A percentile compares a stretch with the other conserved stretches of the same genome.
Conservation (phyloP, 2,797 vertebrate genomes). For the Ctenochaetus hawaiiensis region DNA sequence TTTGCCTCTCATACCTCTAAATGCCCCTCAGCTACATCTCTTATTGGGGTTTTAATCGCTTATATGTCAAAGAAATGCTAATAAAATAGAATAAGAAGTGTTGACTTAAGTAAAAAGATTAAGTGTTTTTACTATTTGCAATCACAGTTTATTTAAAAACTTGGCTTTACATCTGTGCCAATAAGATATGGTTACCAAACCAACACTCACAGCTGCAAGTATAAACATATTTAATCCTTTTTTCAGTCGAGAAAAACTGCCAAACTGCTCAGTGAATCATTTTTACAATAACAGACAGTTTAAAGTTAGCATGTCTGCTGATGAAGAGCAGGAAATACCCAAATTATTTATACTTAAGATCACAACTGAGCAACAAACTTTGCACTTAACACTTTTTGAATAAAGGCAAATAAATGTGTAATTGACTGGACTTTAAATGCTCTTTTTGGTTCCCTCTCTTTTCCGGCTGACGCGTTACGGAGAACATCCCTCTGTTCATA, state of each 20-base stretch:
- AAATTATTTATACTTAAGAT: neutral
- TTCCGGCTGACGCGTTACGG: constrained; percentile 4
- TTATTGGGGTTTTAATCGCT: too few relatives aligned
- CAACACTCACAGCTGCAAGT: neutral
- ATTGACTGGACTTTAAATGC: constrained; percentile 1
- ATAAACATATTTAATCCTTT: neutral
- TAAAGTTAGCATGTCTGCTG: neutral
- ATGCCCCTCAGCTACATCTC: neutral
- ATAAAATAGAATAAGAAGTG: neutral
- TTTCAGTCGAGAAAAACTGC: neutral
- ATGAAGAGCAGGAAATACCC: neutral
- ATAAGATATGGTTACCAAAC: neutral
- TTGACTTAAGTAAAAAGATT: neutral
- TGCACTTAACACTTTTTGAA: neutral
- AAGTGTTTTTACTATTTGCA: neutral
- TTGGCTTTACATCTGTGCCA: neutral
- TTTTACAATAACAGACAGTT: neutral
- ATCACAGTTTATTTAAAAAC: neutral
- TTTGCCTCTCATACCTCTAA: too few relatives aligned
- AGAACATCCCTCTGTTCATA: constrained; percentile 31
- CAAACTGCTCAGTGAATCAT: neutral
- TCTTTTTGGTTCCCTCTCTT: neutral
- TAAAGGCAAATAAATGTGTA: neutral
- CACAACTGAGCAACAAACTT: neutral
- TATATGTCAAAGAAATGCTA: neutral